Conservation (phyloP, 2,113 vertebrate genomes). For the Serilophus lunatus region DNA sequence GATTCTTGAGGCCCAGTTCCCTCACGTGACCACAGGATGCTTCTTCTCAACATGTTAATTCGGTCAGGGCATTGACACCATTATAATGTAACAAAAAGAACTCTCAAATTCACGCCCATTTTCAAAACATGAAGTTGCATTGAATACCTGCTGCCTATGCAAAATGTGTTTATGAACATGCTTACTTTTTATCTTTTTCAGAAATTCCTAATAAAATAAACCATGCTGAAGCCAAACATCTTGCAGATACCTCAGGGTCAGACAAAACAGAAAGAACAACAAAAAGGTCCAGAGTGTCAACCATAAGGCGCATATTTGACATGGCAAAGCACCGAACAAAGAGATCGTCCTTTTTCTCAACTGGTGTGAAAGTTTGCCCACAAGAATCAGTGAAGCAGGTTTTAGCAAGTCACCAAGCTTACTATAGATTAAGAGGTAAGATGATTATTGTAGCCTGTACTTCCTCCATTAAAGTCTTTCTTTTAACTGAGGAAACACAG, state of each 20-base stretch:
- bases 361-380: conserved; percentile 85
- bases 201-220: conserved; percentile 51
- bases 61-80: not conserved
- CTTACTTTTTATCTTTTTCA: conserved; percentile 49
- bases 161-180: not conserved
- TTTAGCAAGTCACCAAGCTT: conserved; percentile 84
- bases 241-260: conserved; percentile 46
- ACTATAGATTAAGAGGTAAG: conserved; percentile 91
- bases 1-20: not conserved
- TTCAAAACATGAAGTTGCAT: not conserved
- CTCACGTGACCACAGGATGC: fast-evolving
- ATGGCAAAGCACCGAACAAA: conserved; percentile 75
- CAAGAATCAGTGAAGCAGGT: conserved; percentile 85
- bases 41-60: not conserved
- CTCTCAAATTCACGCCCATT: not conserved
- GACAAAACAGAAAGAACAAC: conserved; percentile 65
- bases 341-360: conserved; percentile 81
- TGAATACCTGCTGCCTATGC: not conserved
- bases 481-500: not conserved
- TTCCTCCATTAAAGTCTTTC: not conserved
- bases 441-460: not conserved
- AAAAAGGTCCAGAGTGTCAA: conserved; percentile 65
- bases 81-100: not conserved
- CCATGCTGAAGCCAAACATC: conserved; percentile 68
- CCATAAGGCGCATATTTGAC: conserved; percentile 72